phyloP scores from a whole-genome alignment of 1,140 invertebrate genomes.

The Thereuonema tuberculata region DNA sequence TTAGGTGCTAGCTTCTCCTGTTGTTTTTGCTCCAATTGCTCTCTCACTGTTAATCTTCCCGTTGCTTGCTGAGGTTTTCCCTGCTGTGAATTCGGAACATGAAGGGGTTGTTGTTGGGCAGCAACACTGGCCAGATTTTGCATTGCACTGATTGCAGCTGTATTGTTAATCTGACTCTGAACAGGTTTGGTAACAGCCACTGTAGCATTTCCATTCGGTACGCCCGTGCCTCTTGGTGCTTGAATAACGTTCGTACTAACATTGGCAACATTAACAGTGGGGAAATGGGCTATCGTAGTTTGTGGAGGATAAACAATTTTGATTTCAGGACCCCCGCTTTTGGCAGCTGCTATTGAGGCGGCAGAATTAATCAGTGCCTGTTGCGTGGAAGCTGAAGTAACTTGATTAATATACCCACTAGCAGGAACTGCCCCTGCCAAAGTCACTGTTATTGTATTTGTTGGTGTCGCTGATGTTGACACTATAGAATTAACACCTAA shows the following conservation, averaged over 20 bases:
- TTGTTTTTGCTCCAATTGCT: constrained; percentile 15
- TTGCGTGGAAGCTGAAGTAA: constrained; percentile 25
- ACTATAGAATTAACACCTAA: constrained; percentile 2
- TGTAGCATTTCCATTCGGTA: constrained; percentile 26
- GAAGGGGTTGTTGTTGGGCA: constrained; percentile 27
- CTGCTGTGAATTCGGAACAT: constrained; percentile 18
- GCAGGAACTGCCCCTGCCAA: constrained; percentile 32
- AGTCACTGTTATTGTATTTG: constrained; percentile 15
- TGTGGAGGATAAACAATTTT: constrained; percentile 35
- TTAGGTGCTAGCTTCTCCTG: not conserved
- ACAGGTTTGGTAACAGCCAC: constrained; percentile 26
- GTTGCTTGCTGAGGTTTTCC: constrained; percentile 12
- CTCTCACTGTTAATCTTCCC: constrained; percentile 12
- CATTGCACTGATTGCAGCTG: constrained; percentile 27
- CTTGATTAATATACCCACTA: constrained; percentile 34
- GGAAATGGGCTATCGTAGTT: constrained; percentile 25
- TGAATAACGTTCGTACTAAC: constrained; percentile 25
- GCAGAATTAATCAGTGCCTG: constrained; percentile 16
- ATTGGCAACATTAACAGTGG: constrained; percentile 28
- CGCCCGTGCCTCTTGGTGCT: constrained; percentile 30
- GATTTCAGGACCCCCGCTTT: constrained; percentile 26
- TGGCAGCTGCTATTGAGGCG: constrained; percentile 5
- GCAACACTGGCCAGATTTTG: constrained; percentile 29
- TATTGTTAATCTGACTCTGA: not conserved
- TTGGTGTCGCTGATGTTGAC: not conserved